Percentiles rank a stretch among this genome's conserved stretches.
These are phyloP conservation scores for Cossypha heuglini DNA, from an alignment of 2,797 vertebrate genomes.

Conservation along the genomic window DNA sequence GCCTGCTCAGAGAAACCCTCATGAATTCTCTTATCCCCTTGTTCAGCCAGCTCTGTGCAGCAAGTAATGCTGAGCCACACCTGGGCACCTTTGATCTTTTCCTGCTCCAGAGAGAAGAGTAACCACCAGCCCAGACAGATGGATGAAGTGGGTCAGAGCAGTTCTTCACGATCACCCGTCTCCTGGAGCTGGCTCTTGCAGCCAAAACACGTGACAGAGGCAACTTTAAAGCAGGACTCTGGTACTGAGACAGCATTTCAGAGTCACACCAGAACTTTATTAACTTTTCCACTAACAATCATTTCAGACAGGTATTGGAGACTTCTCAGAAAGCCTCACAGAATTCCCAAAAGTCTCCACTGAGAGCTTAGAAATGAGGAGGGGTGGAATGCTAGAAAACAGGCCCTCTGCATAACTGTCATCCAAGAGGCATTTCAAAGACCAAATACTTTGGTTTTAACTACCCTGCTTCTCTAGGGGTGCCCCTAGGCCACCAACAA, in stretches of 20 bases:
- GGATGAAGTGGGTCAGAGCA: background rate
- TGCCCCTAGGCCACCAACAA: background rate
- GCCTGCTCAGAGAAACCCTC: background rate
- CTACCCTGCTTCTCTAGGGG: background rate
- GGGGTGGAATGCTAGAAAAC: background rate
- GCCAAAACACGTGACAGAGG: background rate
- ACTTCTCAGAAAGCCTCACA: background rate
- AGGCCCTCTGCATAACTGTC: background rate
- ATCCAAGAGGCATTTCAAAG: background rate
- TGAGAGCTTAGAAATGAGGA: background rate
- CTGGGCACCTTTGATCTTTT: conserved; percentile 5
- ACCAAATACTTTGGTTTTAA: background rate
- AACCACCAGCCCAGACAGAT: background rate
- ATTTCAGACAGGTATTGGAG: background rate
- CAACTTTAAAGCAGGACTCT: background rate
- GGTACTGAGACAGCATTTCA: background rate
- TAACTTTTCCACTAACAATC: background rate
- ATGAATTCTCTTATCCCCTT: background rate
- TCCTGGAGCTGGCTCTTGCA: background rate
- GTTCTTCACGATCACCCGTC: background rate
- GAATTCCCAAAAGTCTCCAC: background rate
- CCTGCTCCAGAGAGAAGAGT: background rate
- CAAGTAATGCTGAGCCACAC: background rate
- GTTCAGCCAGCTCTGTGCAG: background rate
- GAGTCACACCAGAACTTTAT: background rate